Percentiles rank a stretch among this genome's conserved stretches.
These are phyloP conservation scores for Polia nebulosa DNA, from an alignment of 2,888 invertebrate genomes.

Conservation along the genomic window DNA sequence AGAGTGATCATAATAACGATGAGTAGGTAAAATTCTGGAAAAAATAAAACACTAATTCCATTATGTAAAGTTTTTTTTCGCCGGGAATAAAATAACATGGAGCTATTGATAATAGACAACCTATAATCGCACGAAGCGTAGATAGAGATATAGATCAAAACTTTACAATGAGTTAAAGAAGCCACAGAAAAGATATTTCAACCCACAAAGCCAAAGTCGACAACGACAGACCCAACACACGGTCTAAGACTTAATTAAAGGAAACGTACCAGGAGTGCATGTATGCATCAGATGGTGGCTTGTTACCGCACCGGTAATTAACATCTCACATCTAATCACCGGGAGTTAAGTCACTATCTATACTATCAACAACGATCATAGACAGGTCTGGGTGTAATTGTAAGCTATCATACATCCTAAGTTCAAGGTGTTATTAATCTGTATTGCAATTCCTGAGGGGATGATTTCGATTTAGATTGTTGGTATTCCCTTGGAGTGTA, in stretches of 20 bases:
- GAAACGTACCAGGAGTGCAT: conserved; percentile 17
- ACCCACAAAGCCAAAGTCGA: background rate
- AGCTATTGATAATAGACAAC: background rate
- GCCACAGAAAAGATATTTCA: fast-evolving
- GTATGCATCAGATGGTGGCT: conserved; percentile 34
- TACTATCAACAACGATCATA: conserved; percentile 29
- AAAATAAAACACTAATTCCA: background rate
- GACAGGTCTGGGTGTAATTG: conserved; percentile 20
- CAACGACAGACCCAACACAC: conserved; percentile 8
- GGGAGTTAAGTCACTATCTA: conserved; percentile 20
- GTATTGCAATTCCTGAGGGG: background rate
- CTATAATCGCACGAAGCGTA: background rate
- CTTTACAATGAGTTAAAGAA: background rate
- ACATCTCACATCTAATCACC: conserved; percentile 38
- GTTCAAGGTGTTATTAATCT: background rate
- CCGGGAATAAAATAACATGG: too few relatives aligned
- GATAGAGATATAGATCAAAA: background rate
- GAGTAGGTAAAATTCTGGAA: fast-evolving
- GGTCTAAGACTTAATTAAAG: conserved; percentile 37
- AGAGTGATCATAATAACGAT: too few relatives aligned
- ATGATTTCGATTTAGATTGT: background rate
- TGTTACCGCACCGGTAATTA: conserved; percentile 50
- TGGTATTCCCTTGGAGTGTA: background rate
- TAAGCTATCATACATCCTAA: background rate
- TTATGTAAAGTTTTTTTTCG: too few relatives aligned